phyloP scores from a whole-genome alignment of 2,888 invertebrate genomes.

The Sphecodes monilicornis region DNA sequence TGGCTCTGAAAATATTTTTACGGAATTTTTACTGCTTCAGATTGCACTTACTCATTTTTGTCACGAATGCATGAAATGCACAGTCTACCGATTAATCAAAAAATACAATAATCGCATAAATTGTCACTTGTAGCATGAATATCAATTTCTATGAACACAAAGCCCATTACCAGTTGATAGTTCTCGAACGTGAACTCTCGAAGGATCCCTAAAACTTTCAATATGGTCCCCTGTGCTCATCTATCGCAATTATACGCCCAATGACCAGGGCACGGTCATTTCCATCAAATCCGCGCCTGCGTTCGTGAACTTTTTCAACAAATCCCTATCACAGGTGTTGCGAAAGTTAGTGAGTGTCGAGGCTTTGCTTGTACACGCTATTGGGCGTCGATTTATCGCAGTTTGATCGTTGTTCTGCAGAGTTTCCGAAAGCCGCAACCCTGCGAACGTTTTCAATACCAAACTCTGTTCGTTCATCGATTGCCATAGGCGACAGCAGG shows the following conservation, averaged over 20 bases:
- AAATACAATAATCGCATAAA: background rate
- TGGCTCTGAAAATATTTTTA: background rate
- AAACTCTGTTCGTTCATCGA: constrained; percentile 27
- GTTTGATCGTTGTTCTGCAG: constrained; percentile 53
- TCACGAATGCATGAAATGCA: no score
- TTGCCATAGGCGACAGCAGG: background rate
- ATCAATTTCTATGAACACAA: background rate
- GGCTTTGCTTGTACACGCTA: background rate
- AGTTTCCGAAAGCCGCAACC: constrained; percentile 11
- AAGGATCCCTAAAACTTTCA: no score
- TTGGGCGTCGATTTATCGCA: constrained; percentile 54
- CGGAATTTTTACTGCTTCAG: no score
- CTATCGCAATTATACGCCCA: background rate
- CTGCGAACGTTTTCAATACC: background rate
- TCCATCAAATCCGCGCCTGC: background rate
- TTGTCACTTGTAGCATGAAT: background rate
- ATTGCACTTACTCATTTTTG: no score
- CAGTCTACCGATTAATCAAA: no score
- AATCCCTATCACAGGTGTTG: constrained; percentile 22
- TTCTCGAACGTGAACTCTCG: background rate
- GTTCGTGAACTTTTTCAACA: constrained; percentile 6
- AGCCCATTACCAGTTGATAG: background rate
- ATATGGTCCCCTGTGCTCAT: background rate
- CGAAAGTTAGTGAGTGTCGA: background rate
- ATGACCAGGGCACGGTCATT: background rate